Base-by-base conservation (phyloP, 53 echinoderm and acorn worm genomes). In the Echinarachnius parma region DNA sequence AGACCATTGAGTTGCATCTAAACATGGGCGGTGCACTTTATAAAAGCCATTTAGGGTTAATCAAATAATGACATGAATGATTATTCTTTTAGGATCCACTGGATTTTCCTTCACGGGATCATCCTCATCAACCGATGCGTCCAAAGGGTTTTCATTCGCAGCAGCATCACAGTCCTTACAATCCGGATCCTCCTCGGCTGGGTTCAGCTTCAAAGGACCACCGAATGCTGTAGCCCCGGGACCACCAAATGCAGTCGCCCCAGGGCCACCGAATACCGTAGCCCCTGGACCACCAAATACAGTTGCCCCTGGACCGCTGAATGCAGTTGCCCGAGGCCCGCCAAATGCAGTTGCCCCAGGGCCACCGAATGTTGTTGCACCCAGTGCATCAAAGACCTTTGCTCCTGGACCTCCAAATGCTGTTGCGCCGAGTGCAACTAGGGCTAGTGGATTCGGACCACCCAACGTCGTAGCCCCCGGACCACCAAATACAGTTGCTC, bases 291-390 rank as follows among this genome's bases (percentile, higher is more conserved):
- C 59, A 46, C n/a, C n/a, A n/a, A n/a, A n/a, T n/a, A n/a, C n/a
- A n/a, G 28, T 61, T 62, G 59, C 30, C 15, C 48, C 42, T 39
- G 79, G 55, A 9, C 79, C 66, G 10, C 65, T 58, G 3, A 66
- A 66, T 67, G 66, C 79, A 46, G 66, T 67, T 28, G 66, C 79
- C 32, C 77, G 61, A 30, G 61, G 47, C 28, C 15, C 18, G 1
- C 31, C 75, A 13, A 42, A 1, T 9, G 15, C 25, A 0, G n/a
- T 9, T 15, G 28, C 4, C 75, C 4, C 56, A 39, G 35, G 50
- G 50, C 50, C 76, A 75, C 29, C 75, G 14, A 62, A 62, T 62
- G 62, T 35, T 15, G n/a, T 34, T 31, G 62, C 64, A 20, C 64
- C 64, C 37, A 23, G 36, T 20, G 64, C 28, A 2, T 3, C 64